phyloP scores from a whole-genome alignment of 2,888 invertebrate genomes.

The Coelinius sp. region DNA sequence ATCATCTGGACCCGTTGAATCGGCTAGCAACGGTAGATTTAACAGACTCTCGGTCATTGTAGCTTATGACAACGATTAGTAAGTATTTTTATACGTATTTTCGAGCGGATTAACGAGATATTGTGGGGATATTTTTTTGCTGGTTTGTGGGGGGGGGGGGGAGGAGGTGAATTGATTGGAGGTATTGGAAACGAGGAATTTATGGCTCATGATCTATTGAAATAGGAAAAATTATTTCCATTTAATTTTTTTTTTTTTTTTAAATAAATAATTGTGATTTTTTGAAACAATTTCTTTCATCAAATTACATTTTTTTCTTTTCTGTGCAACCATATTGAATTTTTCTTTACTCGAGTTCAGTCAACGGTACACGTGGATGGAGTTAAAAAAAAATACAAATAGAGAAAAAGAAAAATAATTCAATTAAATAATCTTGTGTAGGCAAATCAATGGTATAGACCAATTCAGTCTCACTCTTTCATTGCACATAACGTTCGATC shows the following conservation, averaged over 20 bases:
- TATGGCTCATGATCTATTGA: too few relatives aligned
- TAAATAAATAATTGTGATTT: too few relatives aligned
- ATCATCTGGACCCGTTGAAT: constrained; percentile 47
- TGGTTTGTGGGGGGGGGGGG: too few relatives aligned
- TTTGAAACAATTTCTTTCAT: too few relatives aligned
- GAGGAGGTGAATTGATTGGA: too few relatives aligned
- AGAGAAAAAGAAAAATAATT: constrained; percentile 5
- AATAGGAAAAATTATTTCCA: too few relatives aligned
- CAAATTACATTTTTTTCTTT: background rate
- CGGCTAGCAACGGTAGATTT: constrained; percentile 45
- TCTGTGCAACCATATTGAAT: constrained; percentile 1
- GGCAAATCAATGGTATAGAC: background rate
- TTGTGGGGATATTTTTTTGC: background rate
- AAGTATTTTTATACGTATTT: too few relatives aligned
- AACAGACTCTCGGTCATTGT: constrained; percentile 40
- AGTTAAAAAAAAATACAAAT: background rate
- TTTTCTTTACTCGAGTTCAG: background rate
- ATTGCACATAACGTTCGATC: background rate
- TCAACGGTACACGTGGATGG: background rate
- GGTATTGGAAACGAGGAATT: too few relatives aligned
- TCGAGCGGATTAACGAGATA: background rate
- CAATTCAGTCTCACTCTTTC: background rate
- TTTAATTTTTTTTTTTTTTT: too few relatives aligned
- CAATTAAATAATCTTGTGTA: constrained; percentile 12
- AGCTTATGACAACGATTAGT: constrained; percentile 35